Evolutionary conservation across 1,140 invertebrate genomes (phyloP), one percentile per base, ranked within the genome.

Genomic region (Drosophila kanapiae): DNA sequence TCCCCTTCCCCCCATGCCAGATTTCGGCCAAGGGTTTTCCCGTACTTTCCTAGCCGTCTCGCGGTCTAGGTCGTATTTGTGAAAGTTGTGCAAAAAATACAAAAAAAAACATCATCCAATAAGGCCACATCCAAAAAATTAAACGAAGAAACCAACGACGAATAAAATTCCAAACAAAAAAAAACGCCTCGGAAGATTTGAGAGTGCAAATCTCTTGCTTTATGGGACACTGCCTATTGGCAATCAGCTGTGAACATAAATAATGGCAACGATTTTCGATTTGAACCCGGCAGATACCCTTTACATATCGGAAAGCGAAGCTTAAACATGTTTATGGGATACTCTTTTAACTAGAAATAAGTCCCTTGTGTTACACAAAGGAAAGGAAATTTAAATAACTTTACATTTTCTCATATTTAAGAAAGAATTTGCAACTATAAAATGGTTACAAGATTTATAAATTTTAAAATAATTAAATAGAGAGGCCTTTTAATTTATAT

Each of bases 31-130:
- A 90, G 80, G 84, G 84, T 88, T 88, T 88, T 88, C 79, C 84
- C 84, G 80, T 81, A 78, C 79, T 84, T 87, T 79, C 64, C 77
- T 76, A 35, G 67, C 49, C 69, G 65, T 69, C 54, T 40, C 57
- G 27, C 31, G 37, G 48, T 84, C 54, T 83, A 70, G 33, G 75
- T 74, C 51, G 65, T 27, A 54, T 51, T 88, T 88, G 84, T 88
- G 80, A 88, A 87, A 87, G 84, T 88, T 87, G 48, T 77, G 78
- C 78, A 59, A 80, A 85, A 85, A 78, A 42, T 63, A 54, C 57
- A 40, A 29, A 38, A 53, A 45, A 43, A 51, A n/a, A 35, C 18
- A 42, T 27, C 23, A 56, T 14, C 53, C 53, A n/a, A 38, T 38
- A 56, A 56, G 35, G 53, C 53, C 35, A 38, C 38, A 67, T 23